A percentile compares a stretch with the other conserved stretches of the same genome.
Evolutionary conservation across 2,797 vertebrate species (phyloP).

Genomic region (Danio kyathit): DNA sequence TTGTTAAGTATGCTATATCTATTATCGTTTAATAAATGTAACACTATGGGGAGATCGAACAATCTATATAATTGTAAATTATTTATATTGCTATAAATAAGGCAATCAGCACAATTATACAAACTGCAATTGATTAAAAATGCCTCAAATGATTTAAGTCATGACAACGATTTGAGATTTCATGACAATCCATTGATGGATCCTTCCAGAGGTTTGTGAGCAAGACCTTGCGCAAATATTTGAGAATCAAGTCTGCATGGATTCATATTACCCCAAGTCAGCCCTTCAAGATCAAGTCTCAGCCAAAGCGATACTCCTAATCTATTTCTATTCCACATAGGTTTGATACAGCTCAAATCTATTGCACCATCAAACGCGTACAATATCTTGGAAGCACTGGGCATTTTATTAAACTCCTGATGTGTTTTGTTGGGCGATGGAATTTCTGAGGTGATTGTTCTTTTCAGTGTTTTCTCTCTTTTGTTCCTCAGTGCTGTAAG

Average conservation of each 20-base stretch:
- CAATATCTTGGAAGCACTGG: conserved; percentile 25
- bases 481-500: conserved; percentile 66
- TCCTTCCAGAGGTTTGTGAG: not conserved
- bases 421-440: conserved; percentile 30
- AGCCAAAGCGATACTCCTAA: conserved; percentile 18
- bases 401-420: conserved; percentile 10
- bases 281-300: not conserved
- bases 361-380: not conserved
- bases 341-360: not conserved
- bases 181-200: not conserved
- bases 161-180: conserved; percentile 15
- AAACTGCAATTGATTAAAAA: conserved; percentile 1
- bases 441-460: conserved; percentile 70
- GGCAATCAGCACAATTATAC: conserved; percentile 31
- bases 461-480: conserved; percentile 64
- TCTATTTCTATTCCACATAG: conserved; percentile 17
- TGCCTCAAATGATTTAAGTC: conserved; percentile 29
- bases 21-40: conserved; percentile 31
- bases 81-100: conserved; percentile 33
- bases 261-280: conserved; percentile 19
- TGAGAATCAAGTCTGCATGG: conserved; percentile 29
- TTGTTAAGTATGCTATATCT: conserved; percentile 54
- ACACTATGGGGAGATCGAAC: conserved; percentile 12
- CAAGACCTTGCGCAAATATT: conserved; percentile 9
- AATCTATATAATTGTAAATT: conserved; percentile 41